phyloP scores from a whole-genome alignment of 1,140 invertebrate species.

The Eufriesea mexicana region DNA sequence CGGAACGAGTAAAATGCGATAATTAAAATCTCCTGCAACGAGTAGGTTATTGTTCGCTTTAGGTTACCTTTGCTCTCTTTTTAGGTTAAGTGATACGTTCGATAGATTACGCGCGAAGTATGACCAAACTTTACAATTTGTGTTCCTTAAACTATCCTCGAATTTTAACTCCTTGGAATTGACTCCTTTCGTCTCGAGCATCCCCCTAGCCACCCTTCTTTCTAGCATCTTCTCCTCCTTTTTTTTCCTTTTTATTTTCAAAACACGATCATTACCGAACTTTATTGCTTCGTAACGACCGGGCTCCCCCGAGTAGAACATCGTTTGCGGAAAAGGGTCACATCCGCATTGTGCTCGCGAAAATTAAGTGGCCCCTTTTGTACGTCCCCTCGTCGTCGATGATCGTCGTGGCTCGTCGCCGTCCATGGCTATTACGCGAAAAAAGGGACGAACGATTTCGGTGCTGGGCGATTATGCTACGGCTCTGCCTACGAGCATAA shows the following conservation, averaged over 20 bases:
- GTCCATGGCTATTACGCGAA: conserved; percentile 53
- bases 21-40: too few species aligned
- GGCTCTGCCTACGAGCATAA: conserved; percentile 63
- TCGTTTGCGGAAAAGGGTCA: conserved; percentile 61
- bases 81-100: too few species aligned
- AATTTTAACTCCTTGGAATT: neutral
- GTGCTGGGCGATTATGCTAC: conserved; percentile 44
- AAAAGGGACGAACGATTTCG: conserved; percentile 36
- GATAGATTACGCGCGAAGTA: neutral
- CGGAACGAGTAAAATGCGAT: too few species aligned
- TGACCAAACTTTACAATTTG: neutral
- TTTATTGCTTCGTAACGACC: conserved; percentile 67
- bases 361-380: conserved; percentile 63
- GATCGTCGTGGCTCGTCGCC: conserved; percentile 39
- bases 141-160: neutral
- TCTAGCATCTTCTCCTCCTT: neutral
- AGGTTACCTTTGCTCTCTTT: too few species aligned
- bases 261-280: conserved; percentile 56
- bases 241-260: conserved; percentile 38
- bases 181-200: neutral
- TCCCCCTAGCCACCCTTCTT: neutral
- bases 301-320: conserved; percentile 26
- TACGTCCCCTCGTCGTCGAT: conserved; percentile 18
- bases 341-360: conserved; percentile 54
- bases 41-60: too few species aligned